Base-by-base conservation (phyloP, 2,888 invertebrate genomes). In the Nasonovia ribisnigri region DNA sequence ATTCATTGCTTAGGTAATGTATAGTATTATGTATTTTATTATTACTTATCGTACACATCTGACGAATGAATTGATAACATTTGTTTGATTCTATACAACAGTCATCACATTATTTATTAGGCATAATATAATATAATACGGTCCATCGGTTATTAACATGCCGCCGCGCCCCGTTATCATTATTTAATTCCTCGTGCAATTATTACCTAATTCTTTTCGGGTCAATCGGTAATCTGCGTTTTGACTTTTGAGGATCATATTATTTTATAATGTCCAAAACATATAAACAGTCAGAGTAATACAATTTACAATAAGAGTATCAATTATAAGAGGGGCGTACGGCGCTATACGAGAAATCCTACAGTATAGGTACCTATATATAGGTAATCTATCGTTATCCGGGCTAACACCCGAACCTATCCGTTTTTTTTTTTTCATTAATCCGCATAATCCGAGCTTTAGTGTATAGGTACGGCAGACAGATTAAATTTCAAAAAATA, bases 371-470 rank as follows among this genome's bases (percentile, higher is more conserved):
- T 67, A 84, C n/a, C n/a, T n/a, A n/a, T n/a, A n/a, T 43, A 84
- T 84, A 43, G 46, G 48, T 29, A n/a, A 51, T 20, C 36, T 26
- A 48, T 77, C 77, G 51, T 51, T 90, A 90, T 60, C 16, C 16
- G 42, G 77, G n/a, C 20, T 84, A 42, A 84, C 42, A 84, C 54
- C 42, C 90, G 48, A 90, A 77, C 13, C 29, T 54, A 29, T 91
- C 11, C 6, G 1, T 46, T 10, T 91, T 84, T 54, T 84, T 84
- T 42, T 42, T 51, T 8, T 84, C 51, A 43, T 84, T 91, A 84
- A 91, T 91, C 84, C 24, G 54, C 54, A 84, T 84, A 84, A 91
- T 91, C 84, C 54, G 16, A 91, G 54, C 54, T 84, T 84, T 43
- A n/a, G 57, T 43, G n/a, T 36, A 36, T 36, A n/a, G n/a, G n/a